Conservation (phyloP, 2,113 vertebrate species). For the Lepidiolamprologus cunningtoni region DNA sequence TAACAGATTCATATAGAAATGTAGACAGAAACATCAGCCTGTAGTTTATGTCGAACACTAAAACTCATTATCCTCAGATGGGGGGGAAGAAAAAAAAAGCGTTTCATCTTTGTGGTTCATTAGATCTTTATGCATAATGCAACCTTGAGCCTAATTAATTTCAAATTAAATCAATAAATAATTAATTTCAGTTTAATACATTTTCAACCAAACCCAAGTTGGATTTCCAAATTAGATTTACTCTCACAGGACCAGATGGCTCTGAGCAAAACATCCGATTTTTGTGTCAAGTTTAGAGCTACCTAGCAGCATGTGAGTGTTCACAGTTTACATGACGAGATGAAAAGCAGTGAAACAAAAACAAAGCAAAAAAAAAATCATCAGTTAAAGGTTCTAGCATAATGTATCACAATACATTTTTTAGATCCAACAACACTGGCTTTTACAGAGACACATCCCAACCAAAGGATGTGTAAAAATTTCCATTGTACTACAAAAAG, state of each 20-base stretch:
- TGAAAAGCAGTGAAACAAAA: background rate
- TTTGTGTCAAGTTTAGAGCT: background rate
- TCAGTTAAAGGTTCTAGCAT: background rate
- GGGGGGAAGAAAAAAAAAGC: background rate
- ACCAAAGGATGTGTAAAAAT: background rate
- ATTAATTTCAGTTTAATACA: background rate
- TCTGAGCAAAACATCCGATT: background rate
- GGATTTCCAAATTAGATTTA: background rate
- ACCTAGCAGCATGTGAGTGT: background rate
- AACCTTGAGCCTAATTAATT: background rate
- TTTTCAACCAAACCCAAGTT: background rate
- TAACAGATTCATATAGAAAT: background rate
- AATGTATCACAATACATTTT: background rate
- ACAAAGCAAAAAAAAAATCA: background rate
- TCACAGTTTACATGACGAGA: background rate
- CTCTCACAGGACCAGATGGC: background rate
- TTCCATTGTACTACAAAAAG: background rate
- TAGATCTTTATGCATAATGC: slow-evolving; percentile 4
- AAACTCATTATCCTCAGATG: background rate
- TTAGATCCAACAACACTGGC: background rate
- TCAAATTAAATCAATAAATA: slow-evolving; percentile 1
- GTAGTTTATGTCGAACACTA: background rate
- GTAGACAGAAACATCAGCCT: background rate
- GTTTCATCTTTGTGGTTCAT: background rate
- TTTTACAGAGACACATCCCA: background rate